Conservation (phyloP, 2,113 vertebrate species). For the Ammospiza nelsoni region DNA sequence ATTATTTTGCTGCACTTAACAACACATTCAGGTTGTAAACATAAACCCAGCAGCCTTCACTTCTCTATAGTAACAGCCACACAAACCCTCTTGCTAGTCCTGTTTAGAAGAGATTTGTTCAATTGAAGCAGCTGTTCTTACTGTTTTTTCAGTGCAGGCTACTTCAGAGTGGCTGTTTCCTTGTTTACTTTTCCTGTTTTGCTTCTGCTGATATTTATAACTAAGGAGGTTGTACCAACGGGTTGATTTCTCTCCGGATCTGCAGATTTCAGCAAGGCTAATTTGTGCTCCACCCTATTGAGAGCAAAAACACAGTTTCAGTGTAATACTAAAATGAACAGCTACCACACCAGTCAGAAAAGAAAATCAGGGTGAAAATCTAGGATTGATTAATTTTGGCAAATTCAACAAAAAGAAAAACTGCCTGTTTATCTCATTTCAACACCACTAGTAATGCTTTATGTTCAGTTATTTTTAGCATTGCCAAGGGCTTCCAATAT, state of each 20-base stretch:
- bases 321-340: background rate
- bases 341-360: background rate
- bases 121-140: conserved; percentile 42
- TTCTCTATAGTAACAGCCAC: background rate
- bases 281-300: conserved; percentile 92
- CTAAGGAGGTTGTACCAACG: conserved; percentile 95
- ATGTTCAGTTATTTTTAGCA: background rate
- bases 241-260: conserved; percentile 82
- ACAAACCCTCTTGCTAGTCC: background rate
- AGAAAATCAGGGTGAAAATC: background rate
- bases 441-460: background rate
- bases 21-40: background rate
- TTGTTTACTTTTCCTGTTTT: conserved; percentile 73
- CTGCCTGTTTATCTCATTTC: background rate
- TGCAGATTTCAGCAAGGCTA: conserved; percentile 89
- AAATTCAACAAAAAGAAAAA: background rate
- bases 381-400: background rate
- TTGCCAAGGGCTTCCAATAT: background rate
- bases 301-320: background rate
- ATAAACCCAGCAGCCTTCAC: background rate
- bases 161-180: conserved; percentile 33
- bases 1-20: background rate
- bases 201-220: conserved; percentile 81
- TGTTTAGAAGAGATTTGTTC: background rate
- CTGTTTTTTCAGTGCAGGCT: conserved; percentile 63